Percentiles rank a stretch among this genome's conserved stretches.
phyloP scores from a whole-genome alignment of 1,140 invertebrate species.

The Mesaphorura yosii region DNA sequence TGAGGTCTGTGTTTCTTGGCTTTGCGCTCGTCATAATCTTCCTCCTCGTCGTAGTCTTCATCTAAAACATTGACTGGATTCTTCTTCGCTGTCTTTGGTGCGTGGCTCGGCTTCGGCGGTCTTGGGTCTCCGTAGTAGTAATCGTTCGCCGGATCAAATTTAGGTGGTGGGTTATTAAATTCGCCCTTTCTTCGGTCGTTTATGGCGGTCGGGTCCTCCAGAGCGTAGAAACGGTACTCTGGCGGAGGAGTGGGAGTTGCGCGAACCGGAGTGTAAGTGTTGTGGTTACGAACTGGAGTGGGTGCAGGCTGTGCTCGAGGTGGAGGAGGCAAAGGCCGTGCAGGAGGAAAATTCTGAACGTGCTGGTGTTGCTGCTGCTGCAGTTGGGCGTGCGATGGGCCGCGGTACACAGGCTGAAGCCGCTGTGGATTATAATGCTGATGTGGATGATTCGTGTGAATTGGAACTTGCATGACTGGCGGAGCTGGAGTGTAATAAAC shows the following conservation, averaged over 20 bases:
- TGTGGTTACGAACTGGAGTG: not conserved
- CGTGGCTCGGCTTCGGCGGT: not conserved
- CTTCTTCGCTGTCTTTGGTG: slow-evolving; percentile 4
- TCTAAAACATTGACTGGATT: not conserved
- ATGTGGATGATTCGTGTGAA: not conserved
- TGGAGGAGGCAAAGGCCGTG: not conserved
- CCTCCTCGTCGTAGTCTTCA: slow-evolving; percentile 8
- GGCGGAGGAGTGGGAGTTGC: not conserved
- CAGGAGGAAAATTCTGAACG: not conserved
- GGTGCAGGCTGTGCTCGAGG: not conserved
- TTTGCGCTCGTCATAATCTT: slow-evolving; percentile 4
- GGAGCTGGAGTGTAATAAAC: not conserved
- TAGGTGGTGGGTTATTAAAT: slow-evolving; percentile 11
- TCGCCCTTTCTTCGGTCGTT: too few species aligned
- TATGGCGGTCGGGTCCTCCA: too few species aligned
- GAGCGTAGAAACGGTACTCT: too few species aligned
- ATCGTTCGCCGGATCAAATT: slow-evolving; percentile 22
- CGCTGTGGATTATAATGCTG: not conserved
- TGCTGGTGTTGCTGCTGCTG: slow-evolving; percentile 5
- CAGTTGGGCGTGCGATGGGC: slow-evolving; percentile 10
- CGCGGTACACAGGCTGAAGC: not conserved
- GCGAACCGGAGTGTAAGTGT: slow-evolving; percentile 7
- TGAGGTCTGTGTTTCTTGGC: not conserved
- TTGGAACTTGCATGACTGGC: too few species aligned
- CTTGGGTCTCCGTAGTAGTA: slow-evolving; percentile 22